phyloP scores from a whole-genome alignment of 30 jellyfish, hydroid and myxozoan genomes.

The Cassiopea andromeda region DNA sequence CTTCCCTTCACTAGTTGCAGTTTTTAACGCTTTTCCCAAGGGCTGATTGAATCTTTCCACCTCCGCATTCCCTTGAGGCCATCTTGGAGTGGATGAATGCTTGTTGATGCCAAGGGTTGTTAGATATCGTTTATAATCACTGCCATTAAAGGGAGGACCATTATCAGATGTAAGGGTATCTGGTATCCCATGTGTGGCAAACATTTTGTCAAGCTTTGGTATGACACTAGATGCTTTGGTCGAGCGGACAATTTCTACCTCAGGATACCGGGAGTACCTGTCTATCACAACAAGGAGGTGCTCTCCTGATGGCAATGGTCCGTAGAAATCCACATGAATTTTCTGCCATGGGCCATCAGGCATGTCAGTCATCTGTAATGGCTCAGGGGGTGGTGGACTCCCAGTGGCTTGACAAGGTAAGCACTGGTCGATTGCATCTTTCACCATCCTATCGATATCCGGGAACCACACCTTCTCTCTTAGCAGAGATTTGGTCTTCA shows the following conservation, averaged over 20 bases:
- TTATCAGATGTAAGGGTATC: neutral
- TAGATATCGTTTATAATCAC: neutral
- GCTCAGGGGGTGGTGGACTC: too few relatives aligned
- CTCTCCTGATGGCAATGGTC: neutral
- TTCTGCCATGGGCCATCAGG: too few relatives aligned
- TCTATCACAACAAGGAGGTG: too few relatives aligned
- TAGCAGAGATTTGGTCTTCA: too few relatives aligned
- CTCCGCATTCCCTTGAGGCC: constrained; percentile 1
- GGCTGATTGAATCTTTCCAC: neutral
- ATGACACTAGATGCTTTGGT: neutral
- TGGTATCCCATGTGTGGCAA: neutral
- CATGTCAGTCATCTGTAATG: too few relatives aligned
- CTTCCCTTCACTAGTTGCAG: too few relatives aligned
- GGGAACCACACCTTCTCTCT: too few relatives aligned
- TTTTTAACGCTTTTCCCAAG: too few relatives aligned
- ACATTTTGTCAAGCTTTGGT: neutral
- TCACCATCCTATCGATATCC: too few relatives aligned
- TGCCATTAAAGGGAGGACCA: neutral
- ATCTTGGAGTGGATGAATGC: neutral
- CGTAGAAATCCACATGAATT: too few relatives aligned
- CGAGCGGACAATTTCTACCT: neutral
- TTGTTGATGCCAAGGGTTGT: neutral
- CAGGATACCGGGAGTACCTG: neutral
- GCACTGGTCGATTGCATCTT: too few relatives aligned
- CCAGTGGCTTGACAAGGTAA: too few relatives aligned